phyloP scores from a whole-genome alignment of 1,140 invertebrate genomes.

The Drosophila willistoni region DNA sequence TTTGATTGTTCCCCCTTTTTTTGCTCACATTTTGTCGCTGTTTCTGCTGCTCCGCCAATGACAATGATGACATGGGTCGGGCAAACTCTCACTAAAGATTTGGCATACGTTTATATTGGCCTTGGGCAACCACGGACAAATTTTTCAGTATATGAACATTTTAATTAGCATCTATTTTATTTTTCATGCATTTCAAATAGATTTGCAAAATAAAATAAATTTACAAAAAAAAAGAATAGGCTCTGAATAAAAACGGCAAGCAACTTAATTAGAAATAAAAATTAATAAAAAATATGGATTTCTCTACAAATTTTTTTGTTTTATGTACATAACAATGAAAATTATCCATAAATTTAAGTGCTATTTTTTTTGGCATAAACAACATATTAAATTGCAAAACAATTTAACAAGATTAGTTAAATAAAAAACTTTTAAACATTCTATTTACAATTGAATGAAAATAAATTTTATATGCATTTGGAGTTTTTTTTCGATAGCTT shows the following conservation, averaged over 20 bases:
- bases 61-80: slow-evolving; percentile 21
- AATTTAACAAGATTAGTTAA: too few relatives aligned
- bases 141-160: slow-evolving; percentile 4
- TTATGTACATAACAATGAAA: not conserved
- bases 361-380: not conserved
- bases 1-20: slow-evolving; percentile 7
- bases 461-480: not conserved
- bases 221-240: not conserved
- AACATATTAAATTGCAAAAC: not conserved
- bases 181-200: slow-evolving; percentile 26
- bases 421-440: not conserved
- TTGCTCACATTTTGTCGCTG: slow-evolving; percentile 10
- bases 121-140: not conserved
- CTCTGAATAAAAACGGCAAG: not conserved
- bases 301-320: not conserved
- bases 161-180: slow-evolving; percentile 31
- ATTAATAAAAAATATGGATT: slow-evolving; percentile 25
- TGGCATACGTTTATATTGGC: not conserved
- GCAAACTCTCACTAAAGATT: not conserved
- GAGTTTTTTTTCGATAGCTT: too few relatives aligned
- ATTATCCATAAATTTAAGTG: slow-evolving; percentile 10
- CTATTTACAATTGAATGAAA: not conserved
- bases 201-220: slow-evolving; percentile 1
- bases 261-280: slow-evolving; percentile 16
- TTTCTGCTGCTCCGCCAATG: slow-evolving; percentile 14